Percentiles rank a stretch among this genome's conserved stretches.
These are phyloP conservation scores for Alviniconcha strummeri DNA, from an alignment of 2,888 invertebrate genomes.

Conservation along the genomic window DNA sequence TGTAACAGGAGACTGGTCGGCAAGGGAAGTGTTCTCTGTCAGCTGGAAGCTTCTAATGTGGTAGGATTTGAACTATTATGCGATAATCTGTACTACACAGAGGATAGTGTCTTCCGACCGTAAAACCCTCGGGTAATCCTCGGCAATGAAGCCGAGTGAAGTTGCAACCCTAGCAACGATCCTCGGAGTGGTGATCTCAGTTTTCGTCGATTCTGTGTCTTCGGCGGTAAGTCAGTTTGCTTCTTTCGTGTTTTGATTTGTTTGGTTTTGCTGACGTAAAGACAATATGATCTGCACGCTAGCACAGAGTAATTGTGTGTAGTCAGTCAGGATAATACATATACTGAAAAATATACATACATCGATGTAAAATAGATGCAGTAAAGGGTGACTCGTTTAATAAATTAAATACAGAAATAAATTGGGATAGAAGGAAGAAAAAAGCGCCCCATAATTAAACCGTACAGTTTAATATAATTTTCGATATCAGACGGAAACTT, in stretches of 20 bases:
- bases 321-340: too few relatives aligned
- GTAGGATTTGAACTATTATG: constrained; percentile 9
- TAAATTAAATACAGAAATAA: too few relatives aligned
- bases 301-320: too few relatives aligned
- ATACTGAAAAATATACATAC: too few relatives aligned
- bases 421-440: too few relatives aligned
- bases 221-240: constrained; percentile 46
- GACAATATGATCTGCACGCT: too few relatives aligned
- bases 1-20: constrained; percentile 18
- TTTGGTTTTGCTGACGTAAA: too few relatives aligned
- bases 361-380: too few relatives aligned
- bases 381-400: too few relatives aligned
- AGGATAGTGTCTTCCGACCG: not conserved
- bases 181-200: constrained; percentile 39
- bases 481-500: too few relatives aligned
- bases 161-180: constrained; percentile 37
- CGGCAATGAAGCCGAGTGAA: constrained; percentile 40
- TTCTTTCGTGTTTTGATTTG: not conserved
- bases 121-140: constrained; percentile 1
- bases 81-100: not conserved
- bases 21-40: not conserved
- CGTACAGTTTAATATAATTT: too few relatives aligned
- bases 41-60: constrained; percentile 13
- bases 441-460: too few relatives aligned
- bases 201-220: constrained; percentile 43